These are phyloP conservation scores for Diloba caeruleocephala DNA, from an alignment of 2,888 invertebrate genomes.

Conservation along the genomic window DNA sequence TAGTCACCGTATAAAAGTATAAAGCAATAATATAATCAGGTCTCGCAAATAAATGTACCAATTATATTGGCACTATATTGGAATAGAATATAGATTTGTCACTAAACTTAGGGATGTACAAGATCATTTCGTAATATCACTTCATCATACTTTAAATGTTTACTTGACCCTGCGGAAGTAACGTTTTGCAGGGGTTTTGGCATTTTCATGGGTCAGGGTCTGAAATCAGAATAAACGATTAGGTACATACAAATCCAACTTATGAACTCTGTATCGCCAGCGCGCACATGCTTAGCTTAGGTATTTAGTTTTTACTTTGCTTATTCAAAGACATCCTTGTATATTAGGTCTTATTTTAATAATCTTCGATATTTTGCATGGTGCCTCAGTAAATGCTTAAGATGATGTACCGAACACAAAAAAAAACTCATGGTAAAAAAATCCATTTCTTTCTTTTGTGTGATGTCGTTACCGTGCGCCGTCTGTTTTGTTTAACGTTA, in stretches of 20 bases:
- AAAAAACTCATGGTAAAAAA: no score
- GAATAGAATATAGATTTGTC: conserved; percentile 1
- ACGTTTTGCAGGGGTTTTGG: conserved; percentile 85
- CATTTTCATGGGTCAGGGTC: conserved; percentile 89
- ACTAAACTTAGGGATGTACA: background rate
- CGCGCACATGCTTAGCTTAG: no score
- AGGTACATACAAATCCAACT: background rate
- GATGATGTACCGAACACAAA: no score
- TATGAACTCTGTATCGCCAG: no score
- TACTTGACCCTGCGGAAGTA: conserved; percentile 85
- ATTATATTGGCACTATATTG: conserved; percentile 15
- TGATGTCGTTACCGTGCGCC: no score
- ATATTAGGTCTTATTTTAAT: no score
- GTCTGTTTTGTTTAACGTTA: no score
- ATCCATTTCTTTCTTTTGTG: no score
- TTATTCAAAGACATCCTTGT: no score
- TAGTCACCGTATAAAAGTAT: conserved; percentile 54
- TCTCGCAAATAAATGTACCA: conserved; percentile 26
- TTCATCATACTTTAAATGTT: conserved; percentile 2
- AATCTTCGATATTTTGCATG: no score
- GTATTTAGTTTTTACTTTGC: no score
- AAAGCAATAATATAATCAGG: conserved; percentile 48
- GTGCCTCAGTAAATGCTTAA: no score
- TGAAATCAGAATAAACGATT: conserved; percentile 68
- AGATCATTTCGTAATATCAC: conserved; percentile 6